Percentiles rank a stretch among this genome's conserved stretches.
These are phyloP conservation scores for Sesia apiformis DNA, from an alignment of 2,888 invertebrate species.

Conservation along the genomic window DNA sequence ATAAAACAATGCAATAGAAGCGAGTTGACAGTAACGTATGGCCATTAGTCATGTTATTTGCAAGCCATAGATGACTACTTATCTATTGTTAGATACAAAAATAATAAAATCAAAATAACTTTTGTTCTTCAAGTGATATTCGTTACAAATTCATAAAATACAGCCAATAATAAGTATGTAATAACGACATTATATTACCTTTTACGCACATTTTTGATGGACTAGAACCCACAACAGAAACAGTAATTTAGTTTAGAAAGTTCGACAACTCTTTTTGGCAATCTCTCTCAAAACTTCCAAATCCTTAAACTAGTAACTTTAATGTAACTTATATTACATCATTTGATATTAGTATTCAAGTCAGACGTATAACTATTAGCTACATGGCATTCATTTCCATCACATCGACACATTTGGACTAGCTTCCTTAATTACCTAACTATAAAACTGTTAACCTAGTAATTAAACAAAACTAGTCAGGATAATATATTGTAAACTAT, in stretches of 20 bases:
- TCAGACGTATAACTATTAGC: conserved; percentile 24
- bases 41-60: conserved; percentile 70
- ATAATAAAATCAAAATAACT: conserved; percentile 54
- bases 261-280: conserved; percentile 40
- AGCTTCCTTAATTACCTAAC: conserved; percentile 69
- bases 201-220: conserved; percentile 40
- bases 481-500: conserved; percentile 37
- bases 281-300: conserved; percentile 23
- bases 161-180: conserved; percentile 22
- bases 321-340: not conserved
- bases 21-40: conserved; percentile 63
- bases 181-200: conserved; percentile 36
- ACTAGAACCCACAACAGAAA: conserved; percentile 68
- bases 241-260: conserved; percentile 36
- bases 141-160: conserved; percentile 29
- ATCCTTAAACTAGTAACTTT: conserved; percentile 3
- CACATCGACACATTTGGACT: conserved; percentile 70
- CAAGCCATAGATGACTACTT: conserved; percentile 66
- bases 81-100: conserved; percentile 67
- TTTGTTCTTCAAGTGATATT: conserved; percentile 41
- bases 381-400: conserved; percentile 66
- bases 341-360: conserved; percentile 19
- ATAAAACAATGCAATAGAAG: conserved; percentile 68
- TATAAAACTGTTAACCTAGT: conserved; percentile 53
- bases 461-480: conserved; percentile 70